Base-by-base conservation (phyloP, 2,888 invertebrate genomes). In the Zhuqinia jingwanae region DNA sequence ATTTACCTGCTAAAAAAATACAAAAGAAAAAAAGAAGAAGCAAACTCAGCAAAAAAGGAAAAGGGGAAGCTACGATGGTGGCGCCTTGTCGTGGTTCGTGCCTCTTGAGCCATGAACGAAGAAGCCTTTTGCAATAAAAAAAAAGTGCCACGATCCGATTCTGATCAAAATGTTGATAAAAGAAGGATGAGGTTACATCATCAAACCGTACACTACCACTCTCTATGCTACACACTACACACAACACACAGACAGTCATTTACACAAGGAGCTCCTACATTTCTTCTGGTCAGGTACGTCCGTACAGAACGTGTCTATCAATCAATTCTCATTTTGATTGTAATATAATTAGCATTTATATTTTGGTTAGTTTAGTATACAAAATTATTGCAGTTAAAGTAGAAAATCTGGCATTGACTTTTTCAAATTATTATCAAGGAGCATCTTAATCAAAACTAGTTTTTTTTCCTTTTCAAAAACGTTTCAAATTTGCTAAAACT, bases 291-390 rank as follows among this genome's bases (percentile, higher is more conserved):
- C 53, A 80, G 68, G 68, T 68, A 80, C 68, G 68, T 68, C 58
- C 58, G 25, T 58, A 47, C 45, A 47, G 65, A 60, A 63, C 68
- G 80, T 80, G 80, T 80, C 80, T 53, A 20, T 80, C 68, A 50
- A 53, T 80, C 53, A 68, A 20, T 13, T 17, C 5, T 47, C 42
- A 22, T 42, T 42, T 65, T 36, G n/a, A 36, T 65, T 22, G 25
- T 58, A 22, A 22, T 25, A n/a, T 50, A 15, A 50, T 58, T 13
- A 22, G 20, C 58, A 58, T 50, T 13, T 15, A 10, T 13, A 20
- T 25, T 11, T 25, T 25, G 25, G 25, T 20, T 58, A 58, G 22
- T 25, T 2, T 22, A 58, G 22, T 53, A 45, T 45, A 45, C 45
- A 45, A 47, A n/a, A 47, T 53, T 53, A 53, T 6, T 53, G 6